phyloP scores from a whole-genome alignment of 2,797 vertebrate species.

The Jordanella pulchra region DNA sequence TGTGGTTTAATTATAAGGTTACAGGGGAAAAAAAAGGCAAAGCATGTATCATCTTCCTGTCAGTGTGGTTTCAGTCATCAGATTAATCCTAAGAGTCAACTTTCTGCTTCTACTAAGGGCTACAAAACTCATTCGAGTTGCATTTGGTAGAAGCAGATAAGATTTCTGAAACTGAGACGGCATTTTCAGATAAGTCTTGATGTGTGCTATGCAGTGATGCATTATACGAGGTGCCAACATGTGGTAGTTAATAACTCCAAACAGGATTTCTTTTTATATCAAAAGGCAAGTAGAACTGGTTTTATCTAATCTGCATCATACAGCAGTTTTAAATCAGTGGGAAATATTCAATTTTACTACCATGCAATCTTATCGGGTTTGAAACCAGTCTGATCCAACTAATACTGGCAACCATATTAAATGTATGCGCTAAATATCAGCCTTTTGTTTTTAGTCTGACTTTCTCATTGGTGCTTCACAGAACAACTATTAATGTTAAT shows the following conservation, averaged over 20 bases:
- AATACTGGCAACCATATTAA: background rate
- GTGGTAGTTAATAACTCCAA: background rate
- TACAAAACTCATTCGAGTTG: background rate
- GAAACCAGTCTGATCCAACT: background rate
- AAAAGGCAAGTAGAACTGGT: background rate
- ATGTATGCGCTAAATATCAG: background rate
- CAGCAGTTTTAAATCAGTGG: background rate
- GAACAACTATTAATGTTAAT: too few species aligned
- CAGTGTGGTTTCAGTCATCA: constrained; percentile 1
- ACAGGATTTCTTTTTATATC: background rate
- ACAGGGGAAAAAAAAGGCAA: background rate
- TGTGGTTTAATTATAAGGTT: background rate
- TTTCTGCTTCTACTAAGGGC: background rate
- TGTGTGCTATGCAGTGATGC: background rate
- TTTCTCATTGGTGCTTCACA: too few species aligned
- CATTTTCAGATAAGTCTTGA: background rate
- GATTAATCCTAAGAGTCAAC: background rate
- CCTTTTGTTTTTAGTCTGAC: background rate
- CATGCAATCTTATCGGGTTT: background rate
- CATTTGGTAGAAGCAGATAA: background rate
- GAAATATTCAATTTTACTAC: background rate
- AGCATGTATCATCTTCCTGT: background rate
- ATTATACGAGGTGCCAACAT: background rate
- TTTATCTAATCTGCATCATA: background rate
- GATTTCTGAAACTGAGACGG: background rate